Evolutionary conservation across 2,113 vertebrate species (phyloP).

Genomic region (Campylomormyrus tamandua): DNA sequence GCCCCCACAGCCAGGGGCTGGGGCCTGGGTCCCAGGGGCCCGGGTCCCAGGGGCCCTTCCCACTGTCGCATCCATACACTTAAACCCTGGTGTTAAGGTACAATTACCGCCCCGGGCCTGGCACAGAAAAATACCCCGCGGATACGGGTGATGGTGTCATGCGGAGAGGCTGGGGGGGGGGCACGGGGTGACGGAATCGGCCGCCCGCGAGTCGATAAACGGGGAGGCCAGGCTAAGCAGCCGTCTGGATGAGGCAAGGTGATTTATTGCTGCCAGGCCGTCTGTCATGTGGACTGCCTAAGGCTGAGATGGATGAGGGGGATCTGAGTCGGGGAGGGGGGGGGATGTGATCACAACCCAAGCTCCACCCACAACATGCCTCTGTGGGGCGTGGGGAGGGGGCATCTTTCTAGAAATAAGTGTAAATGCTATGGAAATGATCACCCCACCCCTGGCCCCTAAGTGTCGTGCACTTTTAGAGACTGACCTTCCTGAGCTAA

Average conservation of each 20-base stretch:
- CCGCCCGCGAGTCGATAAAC: not conserved
- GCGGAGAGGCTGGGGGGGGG: not conserved
- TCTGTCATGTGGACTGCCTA: not conserved
- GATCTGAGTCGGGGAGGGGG: not conserved
- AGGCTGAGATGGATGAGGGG: constrained; percentile 2
- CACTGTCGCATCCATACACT: not conserved
- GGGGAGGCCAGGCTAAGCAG: not conserved
- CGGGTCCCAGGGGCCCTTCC: not conserved
- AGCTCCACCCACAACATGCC: not conserved
- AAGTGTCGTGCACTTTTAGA: not conserved
- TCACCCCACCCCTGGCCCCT: not conserved
- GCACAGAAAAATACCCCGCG: not conserved
- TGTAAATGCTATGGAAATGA: not conserved
- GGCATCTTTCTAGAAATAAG: no score
- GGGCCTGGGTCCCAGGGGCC: not conserved
- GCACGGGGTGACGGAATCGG: not conserved
- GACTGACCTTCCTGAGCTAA: not conserved
- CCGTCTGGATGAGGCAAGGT: not conserved
- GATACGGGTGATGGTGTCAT: not conserved
- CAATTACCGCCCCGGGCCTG: not conserved
- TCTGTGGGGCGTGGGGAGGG: not conserved
- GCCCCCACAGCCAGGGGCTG: not conserved
- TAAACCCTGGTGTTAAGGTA: not conserved
- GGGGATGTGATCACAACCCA: not conserved
- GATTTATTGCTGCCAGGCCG: constrained; percentile 10